phyloP scores from a whole-genome alignment of 2,113 vertebrate species.

The Phaethornis superciliosus region DNA sequence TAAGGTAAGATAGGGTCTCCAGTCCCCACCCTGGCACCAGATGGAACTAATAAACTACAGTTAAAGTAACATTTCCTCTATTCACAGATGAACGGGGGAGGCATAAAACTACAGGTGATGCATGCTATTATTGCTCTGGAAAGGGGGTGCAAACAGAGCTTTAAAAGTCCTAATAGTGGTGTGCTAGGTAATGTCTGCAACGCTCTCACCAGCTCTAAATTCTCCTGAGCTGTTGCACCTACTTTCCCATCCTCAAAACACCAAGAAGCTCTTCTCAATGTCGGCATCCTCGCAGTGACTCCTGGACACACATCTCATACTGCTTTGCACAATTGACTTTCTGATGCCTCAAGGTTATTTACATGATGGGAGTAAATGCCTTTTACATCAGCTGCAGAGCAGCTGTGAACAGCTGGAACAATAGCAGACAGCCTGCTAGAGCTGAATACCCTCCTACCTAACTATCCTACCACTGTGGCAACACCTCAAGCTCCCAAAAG shows the following conservation, averaged over 20 bases:
- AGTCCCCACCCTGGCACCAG: neutral
- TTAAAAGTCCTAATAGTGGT: neutral
- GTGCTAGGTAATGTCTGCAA: neutral
- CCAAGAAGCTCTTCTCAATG: neutral
- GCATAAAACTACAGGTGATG: neutral
- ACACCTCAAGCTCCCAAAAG: neutral
- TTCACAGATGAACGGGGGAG: conserved; percentile 12
- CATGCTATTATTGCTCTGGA: neutral
- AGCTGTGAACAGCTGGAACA: neutral
- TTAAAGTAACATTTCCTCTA: conserved; percentile 2
- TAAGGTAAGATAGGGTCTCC: conserved; percentile 21
- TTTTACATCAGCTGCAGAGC: conserved; percentile 6
- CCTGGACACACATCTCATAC: neutral
- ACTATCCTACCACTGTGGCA: neutral
- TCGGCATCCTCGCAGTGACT: neutral
- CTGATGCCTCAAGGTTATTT: conserved; percentile 24
- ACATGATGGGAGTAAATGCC: neutral
- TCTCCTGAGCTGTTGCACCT: neutral
- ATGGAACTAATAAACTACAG: conserved; percentile 27
- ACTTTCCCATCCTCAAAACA: neutral
- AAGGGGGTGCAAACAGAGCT: neutral
- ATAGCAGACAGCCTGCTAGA: neutral
- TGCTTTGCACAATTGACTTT: neutral
- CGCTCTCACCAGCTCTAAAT: neutral
- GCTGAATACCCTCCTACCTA: neutral